Conservation (phyloP, 1,140 invertebrate species). For the Choristoneura fumiferana region DNA sequence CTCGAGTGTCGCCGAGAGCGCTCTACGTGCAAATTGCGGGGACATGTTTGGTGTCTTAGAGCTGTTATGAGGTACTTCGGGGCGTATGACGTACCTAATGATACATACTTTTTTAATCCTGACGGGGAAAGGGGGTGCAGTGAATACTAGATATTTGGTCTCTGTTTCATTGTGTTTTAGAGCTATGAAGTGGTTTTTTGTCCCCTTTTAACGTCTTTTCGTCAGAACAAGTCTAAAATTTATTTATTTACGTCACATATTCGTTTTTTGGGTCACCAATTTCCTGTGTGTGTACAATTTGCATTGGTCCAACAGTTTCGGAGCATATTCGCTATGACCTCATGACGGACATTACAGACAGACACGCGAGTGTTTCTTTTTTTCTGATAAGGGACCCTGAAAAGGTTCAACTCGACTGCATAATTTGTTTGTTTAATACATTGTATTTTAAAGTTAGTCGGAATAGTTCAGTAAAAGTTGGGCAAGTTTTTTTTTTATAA, state of each 20-base stretch:
- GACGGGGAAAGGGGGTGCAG: no score
- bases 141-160: conserved; percentile 2
- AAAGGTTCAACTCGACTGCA: no score
- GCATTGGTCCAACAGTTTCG: not conserved
- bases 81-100: not conserved
- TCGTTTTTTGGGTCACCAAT: no score
- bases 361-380: no score
- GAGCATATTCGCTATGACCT: no score
- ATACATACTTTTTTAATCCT: not conserved
- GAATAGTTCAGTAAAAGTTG: no score
- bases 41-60: conserved; percentile 15
- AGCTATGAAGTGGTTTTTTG: not conserved
- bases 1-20: conserved; percentile 12
- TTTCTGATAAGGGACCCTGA: no score
- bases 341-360: no score
- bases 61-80: conserved; percentile 10
- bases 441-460: not conserved
- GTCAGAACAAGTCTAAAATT: not conserved
- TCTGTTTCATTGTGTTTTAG: not conserved
- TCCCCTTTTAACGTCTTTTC: not conserved
- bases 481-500: no score
- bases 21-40: conserved; percentile 17
- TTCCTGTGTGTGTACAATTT: no score
- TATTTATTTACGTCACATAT: no score
- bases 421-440: no score